Percentiles rank a stretch among this genome's conserved stretches.
phyloP scores from a whole-genome alignment of 1,140 invertebrate genomes.

The Araneus ventricosus region DNA sequence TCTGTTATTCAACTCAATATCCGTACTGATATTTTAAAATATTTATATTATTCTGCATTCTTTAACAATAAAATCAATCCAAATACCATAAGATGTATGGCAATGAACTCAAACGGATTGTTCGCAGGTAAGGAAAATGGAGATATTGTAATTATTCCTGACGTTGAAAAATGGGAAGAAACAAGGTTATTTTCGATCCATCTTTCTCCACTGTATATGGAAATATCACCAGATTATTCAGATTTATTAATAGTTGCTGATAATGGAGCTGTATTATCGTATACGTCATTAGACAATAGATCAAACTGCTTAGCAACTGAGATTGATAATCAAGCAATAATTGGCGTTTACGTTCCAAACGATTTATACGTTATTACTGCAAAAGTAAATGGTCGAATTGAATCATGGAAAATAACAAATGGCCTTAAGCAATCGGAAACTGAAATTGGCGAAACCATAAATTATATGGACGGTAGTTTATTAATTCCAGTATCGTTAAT shows the following conservation, averaged over 20 bases:
- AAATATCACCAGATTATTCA: slow-evolving; percentile 34
- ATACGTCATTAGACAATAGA: neutral
- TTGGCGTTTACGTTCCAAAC: slow-evolving; percentile 21
- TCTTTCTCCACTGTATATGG: neutral
- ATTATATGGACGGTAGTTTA: neutral
- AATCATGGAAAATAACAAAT: neutral
- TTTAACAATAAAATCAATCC: neutral
- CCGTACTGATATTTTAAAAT: neutral
- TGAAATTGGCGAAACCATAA: neutral
- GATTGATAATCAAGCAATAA: neutral
- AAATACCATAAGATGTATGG: neutral
- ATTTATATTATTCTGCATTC: neutral
- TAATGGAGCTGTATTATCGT: neutral
- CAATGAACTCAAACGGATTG: neutral
- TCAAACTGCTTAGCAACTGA: neutral
- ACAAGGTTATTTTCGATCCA: neutral
- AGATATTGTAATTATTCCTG: neutral
- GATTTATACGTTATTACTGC: slow-evolving; percentile 34
- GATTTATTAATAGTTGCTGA: neutral
- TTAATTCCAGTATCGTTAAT: neutral
- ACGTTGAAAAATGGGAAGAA: neutral
- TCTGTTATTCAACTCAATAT: neutral
- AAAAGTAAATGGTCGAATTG: slow-evolving; percentile 28
- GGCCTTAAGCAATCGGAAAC: neutral
- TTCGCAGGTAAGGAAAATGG: slow-evolving; percentile 21